Evolutionary conservation across 2,113 vertebrate genomes (phyloP), one percentile per base, ranked within the genome.

Genomic region (Aegypius monachus): DNA sequence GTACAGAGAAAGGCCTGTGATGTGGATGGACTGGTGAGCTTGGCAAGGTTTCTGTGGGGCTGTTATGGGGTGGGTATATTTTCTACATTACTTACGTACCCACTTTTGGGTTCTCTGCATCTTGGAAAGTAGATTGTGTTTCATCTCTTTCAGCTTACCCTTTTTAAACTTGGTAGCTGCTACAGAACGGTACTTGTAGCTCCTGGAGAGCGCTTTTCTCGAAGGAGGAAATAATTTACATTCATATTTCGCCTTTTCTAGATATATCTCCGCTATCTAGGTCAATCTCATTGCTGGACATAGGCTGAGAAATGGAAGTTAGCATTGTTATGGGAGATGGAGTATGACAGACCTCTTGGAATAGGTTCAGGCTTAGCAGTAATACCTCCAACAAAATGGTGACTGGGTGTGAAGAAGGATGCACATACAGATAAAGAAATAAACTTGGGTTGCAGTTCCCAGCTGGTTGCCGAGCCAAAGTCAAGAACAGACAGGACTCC

Each of bases 181-280:
- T 78, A 8, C 25, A 26, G 23, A 36, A 26, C 10, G 9, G 10
- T 43, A 38, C 12, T 27, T 43, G 47, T 9, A 53, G 45, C 36
- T n/a, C 20, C 50, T 56, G 27, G 25, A 53, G 42, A 38, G 61
- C 1, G 2, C 17, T 65, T 25, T 34, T 58, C 23, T 48, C 31
- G 13, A 32, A 38, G 36, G 23, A 23, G 9, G 8, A 36, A 50
- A 13, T 23, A 36, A 20, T 14, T n/a, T 19, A 17, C 16, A 13
- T n/a, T 38, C 4, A 1, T 21, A 10, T 38, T 9, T 27, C 1
- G 0, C 12, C 16, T 77, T 29, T 42, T 47, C n/a, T n/a, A 48
- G n/a, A 15, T 18, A 4, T 11, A 6, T 29, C 27, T 59, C 16
- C 10, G 3, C 27, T 36, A 4, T 26, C 9, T 25, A 22, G 13